Evolutionary conservation across 2,113 vertebrate species (phyloP).

Genomic region (Orthochromis malagaraziensis): DNA sequence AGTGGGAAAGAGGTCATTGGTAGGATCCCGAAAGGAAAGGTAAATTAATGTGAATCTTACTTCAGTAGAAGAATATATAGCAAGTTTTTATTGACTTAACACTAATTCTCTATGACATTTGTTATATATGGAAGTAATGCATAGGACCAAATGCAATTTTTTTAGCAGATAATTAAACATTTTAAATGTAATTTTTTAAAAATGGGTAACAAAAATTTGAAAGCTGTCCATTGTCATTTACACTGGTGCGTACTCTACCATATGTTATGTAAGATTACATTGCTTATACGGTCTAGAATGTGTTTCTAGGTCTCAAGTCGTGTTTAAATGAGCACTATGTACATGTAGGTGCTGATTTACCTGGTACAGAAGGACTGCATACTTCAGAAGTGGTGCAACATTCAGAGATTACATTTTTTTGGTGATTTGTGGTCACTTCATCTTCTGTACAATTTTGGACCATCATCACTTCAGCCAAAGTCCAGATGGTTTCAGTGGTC

Average conservation of each 20-base stretch:
- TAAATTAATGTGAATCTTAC: constrained; percentile 12
- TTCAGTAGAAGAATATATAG: background rate
- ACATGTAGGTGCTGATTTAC: background rate
- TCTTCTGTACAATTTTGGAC: background rate
- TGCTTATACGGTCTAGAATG: background rate
- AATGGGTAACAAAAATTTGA: background rate
- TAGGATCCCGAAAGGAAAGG: constrained; percentile 96
- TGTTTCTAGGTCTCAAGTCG: background rate
- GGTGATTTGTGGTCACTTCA: background rate
- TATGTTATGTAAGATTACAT: background rate
- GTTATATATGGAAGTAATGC: background rate
- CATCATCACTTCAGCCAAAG: background rate
- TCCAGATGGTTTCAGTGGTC: background rate
- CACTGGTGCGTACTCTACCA: background rate
- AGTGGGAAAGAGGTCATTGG: constrained; percentile 93
- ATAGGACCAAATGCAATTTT: background rate
- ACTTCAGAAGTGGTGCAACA: background rate
- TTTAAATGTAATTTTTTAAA: background rate
- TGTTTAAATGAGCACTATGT: background rate
- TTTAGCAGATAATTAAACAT: background rate
- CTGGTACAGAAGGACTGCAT: background rate
- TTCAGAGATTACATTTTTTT: background rate
- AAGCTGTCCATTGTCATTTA: background rate
- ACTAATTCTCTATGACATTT: background rate
- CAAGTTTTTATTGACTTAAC: background rate